A percentile compares a stretch with the other conserved stretches of the same genome.
Conservation (phyloP, 2,888 invertebrate species). For the Sinotaia quadrata region DNA sequence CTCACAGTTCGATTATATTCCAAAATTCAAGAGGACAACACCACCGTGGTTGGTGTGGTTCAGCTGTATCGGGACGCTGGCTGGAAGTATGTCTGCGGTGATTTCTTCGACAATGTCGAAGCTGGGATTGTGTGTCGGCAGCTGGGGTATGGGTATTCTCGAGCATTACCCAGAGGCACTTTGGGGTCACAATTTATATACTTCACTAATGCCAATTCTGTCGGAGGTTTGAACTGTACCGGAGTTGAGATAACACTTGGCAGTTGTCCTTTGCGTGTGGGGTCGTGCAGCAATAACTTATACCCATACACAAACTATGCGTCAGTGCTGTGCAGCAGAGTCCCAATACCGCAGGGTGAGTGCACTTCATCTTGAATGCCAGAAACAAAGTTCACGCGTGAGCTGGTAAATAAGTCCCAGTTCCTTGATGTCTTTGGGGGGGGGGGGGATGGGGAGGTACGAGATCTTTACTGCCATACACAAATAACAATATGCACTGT, state of each 20-base stretch:
- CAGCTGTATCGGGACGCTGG: constrained; percentile 49
- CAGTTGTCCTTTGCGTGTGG: constrained; percentile 41
- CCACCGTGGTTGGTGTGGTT: constrained; percentile 50
- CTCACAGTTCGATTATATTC: constrained; percentile 46
- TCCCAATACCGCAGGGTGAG: constrained; percentile 42
- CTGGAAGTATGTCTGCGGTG: constrained; percentile 55
- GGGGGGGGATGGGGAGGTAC: no score
- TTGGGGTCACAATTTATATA: constrained; percentile 51
- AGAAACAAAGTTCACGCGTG: no score
- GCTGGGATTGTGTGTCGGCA: constrained; percentile 52
- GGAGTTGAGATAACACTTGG: constrained; percentile 48
- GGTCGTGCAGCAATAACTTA: constrained; percentile 37
- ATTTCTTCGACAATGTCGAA: constrained; percentile 43
- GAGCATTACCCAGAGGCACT: constrained; percentile 46
- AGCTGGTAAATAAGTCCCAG: no score
- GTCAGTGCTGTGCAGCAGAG: constrained; percentile 51
- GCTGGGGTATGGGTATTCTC: constrained; percentile 50
- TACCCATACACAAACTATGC: constrained; percentile 47
- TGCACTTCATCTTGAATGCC: no score
- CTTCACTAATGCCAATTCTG: constrained; percentile 34
- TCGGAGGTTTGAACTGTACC: constrained; percentile 73
- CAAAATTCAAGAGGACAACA: constrained; percentile 38
- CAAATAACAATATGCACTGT: no score
- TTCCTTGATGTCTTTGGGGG: no score
- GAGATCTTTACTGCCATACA: no score